Evolutionary conservation across 2,797 vertebrate genomes (phyloP).

Genomic region (Iguana delicatissima): DNA sequence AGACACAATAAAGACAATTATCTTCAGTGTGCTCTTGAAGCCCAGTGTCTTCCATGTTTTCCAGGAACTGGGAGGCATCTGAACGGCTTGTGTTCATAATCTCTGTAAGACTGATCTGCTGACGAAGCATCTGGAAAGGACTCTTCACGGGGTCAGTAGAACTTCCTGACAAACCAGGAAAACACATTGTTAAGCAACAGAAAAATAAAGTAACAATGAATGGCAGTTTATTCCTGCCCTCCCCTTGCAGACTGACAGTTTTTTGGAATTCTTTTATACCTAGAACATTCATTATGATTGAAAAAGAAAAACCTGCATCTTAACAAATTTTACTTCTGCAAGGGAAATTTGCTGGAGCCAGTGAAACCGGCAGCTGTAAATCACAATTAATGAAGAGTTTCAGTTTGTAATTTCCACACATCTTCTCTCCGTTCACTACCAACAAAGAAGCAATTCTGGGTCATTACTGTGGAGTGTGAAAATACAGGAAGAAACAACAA

Average conservation of each 20-base stretch:
- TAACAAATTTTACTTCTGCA: background rate
- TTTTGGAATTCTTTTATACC: background rate
- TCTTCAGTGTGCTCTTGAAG: constrained; percentile 96
- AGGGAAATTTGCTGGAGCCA: background rate
- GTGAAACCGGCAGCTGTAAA: background rate
- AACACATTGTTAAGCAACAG: constrained; percentile 23
- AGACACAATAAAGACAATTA: constrained; percentile 97
- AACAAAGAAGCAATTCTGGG: background rate
- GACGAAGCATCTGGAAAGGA: constrained; percentile 88
- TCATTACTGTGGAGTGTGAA: background rate
- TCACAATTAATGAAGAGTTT: background rate
- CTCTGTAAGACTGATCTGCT: constrained; percentile 97
- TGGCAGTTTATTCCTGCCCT: too few species aligned
- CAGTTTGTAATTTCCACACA: background rate
- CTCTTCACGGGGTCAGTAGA: constrained; percentile 85
- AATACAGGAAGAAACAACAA: background rate
- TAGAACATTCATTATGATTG: background rate
- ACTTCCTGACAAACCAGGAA: constrained; percentile 78
- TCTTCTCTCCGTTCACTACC: background rate
- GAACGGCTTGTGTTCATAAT: constrained; percentile 94
- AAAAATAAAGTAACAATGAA: background rate
- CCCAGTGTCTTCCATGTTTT: constrained; percentile 92
- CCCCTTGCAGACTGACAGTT: background rate
- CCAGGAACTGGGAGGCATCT: constrained; percentile 87
- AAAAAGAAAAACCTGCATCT: background rate